Percentiles rank a stretch among this genome's conserved stretches.
These are phyloP conservation scores for Rana temporaria DNA, from an alignment of 2,113 vertebrate species.

Conservation along the genomic window DNA sequence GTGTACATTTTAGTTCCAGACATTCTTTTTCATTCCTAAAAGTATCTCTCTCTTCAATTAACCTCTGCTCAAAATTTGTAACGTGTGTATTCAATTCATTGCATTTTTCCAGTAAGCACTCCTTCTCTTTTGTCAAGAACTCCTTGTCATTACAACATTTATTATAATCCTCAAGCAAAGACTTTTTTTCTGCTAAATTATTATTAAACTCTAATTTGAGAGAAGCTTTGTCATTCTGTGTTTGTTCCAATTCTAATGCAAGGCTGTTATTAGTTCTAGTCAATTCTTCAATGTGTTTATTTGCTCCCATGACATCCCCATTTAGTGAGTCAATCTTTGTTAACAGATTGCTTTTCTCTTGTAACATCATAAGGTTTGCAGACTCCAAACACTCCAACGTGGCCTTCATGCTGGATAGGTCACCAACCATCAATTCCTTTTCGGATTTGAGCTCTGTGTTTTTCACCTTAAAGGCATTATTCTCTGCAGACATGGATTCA, in stretches of 20 bases:
- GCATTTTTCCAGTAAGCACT: slow-evolving; percentile 70
- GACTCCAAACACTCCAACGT: slow-evolving; percentile 71
- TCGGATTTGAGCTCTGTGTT: slow-evolving; percentile 75
- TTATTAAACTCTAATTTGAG: slow-evolving; percentile 69
- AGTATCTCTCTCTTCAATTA: slow-evolving; percentile 69
- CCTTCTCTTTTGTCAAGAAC: slow-evolving; percentile 69
- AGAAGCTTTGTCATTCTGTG: slow-evolving; percentile 63
- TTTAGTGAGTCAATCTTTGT: slow-evolving; percentile 68
- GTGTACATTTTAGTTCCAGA: slow-evolving; percentile 61
- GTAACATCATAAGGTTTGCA: slow-evolving; percentile 65
- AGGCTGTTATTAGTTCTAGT: slow-evolving; percentile 71
- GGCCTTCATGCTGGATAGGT: slow-evolving; percentile 74
- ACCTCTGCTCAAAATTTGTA: slow-evolving; percentile 64
- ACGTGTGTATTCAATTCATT: slow-evolving; percentile 70
- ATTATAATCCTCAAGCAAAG: slow-evolving; percentile 71
- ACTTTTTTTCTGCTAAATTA: slow-evolving; percentile 67
- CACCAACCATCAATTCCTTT: slow-evolving; percentile 67
- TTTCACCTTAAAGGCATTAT: slow-evolving; percentile 73
- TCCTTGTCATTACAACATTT: slow-evolving; percentile 70
- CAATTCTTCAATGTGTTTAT: slow-evolving; percentile 70
- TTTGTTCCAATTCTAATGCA: slow-evolving; percentile 72
- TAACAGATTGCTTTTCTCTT: slow-evolving; percentile 74
- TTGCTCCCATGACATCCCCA: slow-evolving; percentile 72
- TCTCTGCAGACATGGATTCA: slow-evolving; percentile 78
- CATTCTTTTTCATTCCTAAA: slow-evolving; percentile 68